These are phyloP conservation scores for Leucophora obtusa DNA, from an alignment of 2,888 invertebrate species.

Conservation along the genomic window DNA sequence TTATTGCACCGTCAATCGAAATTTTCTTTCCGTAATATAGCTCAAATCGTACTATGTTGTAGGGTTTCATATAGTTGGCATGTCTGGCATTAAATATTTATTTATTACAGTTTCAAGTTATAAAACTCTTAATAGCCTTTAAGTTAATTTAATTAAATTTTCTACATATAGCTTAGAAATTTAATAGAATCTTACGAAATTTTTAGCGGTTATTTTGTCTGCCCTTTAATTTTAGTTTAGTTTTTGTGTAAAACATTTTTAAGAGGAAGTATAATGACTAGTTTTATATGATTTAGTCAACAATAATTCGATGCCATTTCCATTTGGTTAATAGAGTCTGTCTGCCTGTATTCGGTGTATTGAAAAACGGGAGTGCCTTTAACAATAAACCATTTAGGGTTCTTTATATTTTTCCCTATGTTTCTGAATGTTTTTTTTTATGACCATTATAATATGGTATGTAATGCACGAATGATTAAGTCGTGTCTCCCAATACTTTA, in stretches of 20 bases:
- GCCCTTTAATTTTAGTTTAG: too few relatives aligned
- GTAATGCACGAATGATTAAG: conserved; percentile 63
- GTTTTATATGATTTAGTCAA: conserved; percentile 15
- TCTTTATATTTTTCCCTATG: conserved; percentile 29
- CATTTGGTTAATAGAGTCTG: conserved; percentile 14
- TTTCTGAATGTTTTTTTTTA: neutral
- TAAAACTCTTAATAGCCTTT: too few relatives aligned
- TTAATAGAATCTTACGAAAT: too few relatives aligned
- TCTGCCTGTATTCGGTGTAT: neutral
- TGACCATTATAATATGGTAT: conserved; percentile 44
- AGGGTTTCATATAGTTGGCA: too few relatives aligned
- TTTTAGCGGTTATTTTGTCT: too few relatives aligned
- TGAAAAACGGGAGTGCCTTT: conserved; percentile 52
- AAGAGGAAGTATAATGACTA: neutral
- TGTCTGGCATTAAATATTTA: too few relatives aligned
- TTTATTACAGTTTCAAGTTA: too few relatives aligned
- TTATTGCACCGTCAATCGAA: too few relatives aligned
- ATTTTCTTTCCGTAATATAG: too few relatives aligned
- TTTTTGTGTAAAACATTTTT: neutral
- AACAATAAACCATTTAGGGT: conserved; percentile 33
- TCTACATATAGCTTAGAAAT: too few relatives aligned
- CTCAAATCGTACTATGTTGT: too few relatives aligned
- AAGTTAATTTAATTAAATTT: too few relatives aligned
- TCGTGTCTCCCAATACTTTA: conserved; percentile 37
- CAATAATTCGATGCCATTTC: conserved; percentile 20